Base-by-base conservation (phyloP, 1,140 invertebrate genomes). In the Grapholita molesta region DNA sequence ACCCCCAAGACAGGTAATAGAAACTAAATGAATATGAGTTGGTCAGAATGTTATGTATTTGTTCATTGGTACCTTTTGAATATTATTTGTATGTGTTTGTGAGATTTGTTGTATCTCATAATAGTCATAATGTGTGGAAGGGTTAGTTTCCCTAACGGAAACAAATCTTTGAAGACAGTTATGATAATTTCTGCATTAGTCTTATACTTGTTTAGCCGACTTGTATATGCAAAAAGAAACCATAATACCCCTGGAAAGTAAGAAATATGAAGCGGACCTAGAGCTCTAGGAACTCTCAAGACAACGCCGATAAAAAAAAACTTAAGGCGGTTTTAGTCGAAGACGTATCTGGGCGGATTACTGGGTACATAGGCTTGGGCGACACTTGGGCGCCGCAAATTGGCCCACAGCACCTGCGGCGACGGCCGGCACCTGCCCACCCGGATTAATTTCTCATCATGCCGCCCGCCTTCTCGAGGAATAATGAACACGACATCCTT, bases 361-460 rank as follows among this genome's bases (percentile, higher is more conserved):
- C 70, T 55, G 64, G 0, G 42, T 9, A 64, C 61, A 70, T 32
- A 42, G 28, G 53, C 67, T 61, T 66, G 69, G 64, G 70, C 71
- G 74, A 77, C 71, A 78, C 77, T n/a, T 74, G 77, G 70, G 30
- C 72, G 72, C 70, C 68, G 78, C 67, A 86, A 85, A 88, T 82
- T 83, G 77, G 77, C 75, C 78, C 61, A 76, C 66, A 73, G 73
- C 87, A 88, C 84, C 86, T 90, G 86, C 76, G 85, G 55, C 78
- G 66, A 85, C 76, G 85, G 57, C 77, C 64, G 32, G 32, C 42
- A 83, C 85, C 84, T 83, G 80, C 75, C 78, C 79, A 67, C 75
- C 72, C 75, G 86, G 87, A 90, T 90, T 90, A 89, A 89, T 88
- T 86, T 86, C 87, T 90, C 86, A 88, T 90, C 87, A 89, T 79